phyloP scores from a whole-genome alignment of 2,888 invertebrate species.

The Tigriopus californicus region DNA sequence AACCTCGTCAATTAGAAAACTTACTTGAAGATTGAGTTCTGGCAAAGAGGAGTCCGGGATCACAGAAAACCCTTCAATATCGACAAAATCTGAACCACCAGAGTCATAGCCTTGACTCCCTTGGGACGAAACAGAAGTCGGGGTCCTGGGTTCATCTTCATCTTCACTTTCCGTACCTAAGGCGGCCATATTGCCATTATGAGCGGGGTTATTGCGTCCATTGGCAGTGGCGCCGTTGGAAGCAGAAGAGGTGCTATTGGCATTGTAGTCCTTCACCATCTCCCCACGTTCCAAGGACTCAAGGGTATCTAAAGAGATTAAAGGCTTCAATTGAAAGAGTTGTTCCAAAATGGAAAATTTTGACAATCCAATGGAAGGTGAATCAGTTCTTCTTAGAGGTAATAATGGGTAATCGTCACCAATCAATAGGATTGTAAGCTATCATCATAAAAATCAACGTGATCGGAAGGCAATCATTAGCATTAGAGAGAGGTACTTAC shows the following conservation, averaged over 20 bases:
- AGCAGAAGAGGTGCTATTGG: conserved; percentile 27
- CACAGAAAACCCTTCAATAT: conserved; percentile 10
- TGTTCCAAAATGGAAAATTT: conserved; percentile 7
- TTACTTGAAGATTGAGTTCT: conserved; percentile 20
- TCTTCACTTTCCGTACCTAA: conserved; percentile 38
- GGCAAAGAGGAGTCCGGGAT: conserved; percentile 20
- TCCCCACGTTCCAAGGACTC: conserved; percentile 68
- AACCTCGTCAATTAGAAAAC: background rate
- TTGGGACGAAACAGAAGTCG: conserved; percentile 19
- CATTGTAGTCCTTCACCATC: conserved; percentile 46
- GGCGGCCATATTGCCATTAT: too few relatives aligned
- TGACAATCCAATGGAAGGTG: background rate
- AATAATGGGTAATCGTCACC: background rate
- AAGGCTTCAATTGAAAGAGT: conserved; percentile 17
- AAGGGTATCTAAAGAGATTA: conserved; percentile 46
- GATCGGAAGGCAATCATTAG: background rate
- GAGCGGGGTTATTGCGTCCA: too few relatives aligned
- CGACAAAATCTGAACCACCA: conserved; percentile 14
- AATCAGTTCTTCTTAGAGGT: conserved; percentile 2
- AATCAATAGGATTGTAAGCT: background rate
- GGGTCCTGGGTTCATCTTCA: conserved; percentile 27
- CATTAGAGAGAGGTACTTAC: conserved; percentile 28
- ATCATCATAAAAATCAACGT: background rate
- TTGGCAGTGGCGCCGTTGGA: conserved; percentile 26
- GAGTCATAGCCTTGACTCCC: conserved; percentile 15